A percentile compares a stretch with the other conserved stretches of the same genome.
phyloP scores from a whole-genome alignment of 2,888 invertebrate genomes.

The Sinotaia quadrata region DNA sequence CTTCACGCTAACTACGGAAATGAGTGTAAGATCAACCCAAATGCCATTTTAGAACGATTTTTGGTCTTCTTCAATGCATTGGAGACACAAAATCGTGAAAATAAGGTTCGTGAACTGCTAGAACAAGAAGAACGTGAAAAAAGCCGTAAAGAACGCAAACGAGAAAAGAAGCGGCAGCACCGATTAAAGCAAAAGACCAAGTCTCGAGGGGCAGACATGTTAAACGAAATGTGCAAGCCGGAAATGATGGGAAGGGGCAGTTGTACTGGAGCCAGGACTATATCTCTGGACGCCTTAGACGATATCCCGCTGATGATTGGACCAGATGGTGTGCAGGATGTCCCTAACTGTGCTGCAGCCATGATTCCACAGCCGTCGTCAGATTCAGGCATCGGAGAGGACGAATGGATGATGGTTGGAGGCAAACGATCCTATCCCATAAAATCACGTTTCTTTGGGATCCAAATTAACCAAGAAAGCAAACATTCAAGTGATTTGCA shows the following conservation, averaged over 20 bases:
- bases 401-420: conserved; percentile 26
- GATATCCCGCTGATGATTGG: conserved; percentile 27
- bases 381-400: conserved; percentile 5
- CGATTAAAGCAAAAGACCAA: conserved; percentile 36
- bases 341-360: conserved; percentile 1
- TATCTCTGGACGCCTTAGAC: conserved; percentile 22
- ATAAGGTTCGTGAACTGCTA: conserved; percentile 40
- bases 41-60: conserved; percentile 17
- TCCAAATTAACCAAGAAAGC: too few species aligned
- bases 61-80: conserved; percentile 17
- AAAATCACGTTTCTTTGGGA: neutral
- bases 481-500: too few species aligned
- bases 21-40: conserved; percentile 17
- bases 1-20: neutral
- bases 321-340: conserved; percentile 20
- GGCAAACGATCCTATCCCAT: conserved; percentile 21
- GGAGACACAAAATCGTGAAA: conserved; percentile 14
- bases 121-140: conserved; percentile 53
- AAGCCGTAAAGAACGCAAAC: conserved; percentile 45
- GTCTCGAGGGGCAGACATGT: conserved; percentile 2
- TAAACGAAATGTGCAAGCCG: neutral
- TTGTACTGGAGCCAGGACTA: neutral
- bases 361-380: neutral
- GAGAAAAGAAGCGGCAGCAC: conserved; percentile 51
- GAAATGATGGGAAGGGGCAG: neutral